These are phyloP conservation scores for Pecten maximus DNA, from an alignment of 2,888 invertebrate genomes.

Conservation along the genomic window DNA sequence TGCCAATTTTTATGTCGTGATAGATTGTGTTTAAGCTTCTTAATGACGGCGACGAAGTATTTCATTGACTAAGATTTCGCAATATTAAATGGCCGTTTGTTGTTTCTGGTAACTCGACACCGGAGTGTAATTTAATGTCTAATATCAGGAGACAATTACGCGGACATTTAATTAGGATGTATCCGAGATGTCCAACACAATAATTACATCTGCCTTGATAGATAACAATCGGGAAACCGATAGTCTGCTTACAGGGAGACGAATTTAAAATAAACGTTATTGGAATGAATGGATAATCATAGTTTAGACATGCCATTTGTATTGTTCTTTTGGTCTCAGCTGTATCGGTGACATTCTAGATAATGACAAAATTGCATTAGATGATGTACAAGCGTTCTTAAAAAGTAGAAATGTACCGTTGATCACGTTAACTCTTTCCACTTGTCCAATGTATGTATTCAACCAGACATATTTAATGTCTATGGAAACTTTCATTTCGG, in stretches of 20 bases:
- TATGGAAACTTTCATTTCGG: too few species aligned
- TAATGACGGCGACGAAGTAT: neutral
- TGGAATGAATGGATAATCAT: neutral
- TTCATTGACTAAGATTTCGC: neutral
- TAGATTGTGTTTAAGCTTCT: neutral
- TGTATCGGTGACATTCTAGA: neutral
- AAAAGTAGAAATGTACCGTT: too few species aligned
- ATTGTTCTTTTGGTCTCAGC: neutral
- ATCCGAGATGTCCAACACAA: neutral
- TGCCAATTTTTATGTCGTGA: neutral
- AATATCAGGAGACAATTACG: neutral
- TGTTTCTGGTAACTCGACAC: neutral
- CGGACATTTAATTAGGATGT: neutral
- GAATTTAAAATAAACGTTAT: neutral
- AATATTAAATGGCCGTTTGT: neutral
- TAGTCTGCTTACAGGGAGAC: neutral
- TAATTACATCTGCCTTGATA: constrained; percentile 1
- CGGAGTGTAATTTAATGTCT: neutral
- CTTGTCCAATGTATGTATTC: too few species aligned
- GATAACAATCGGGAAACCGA: neutral
- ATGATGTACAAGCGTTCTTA: neutral
- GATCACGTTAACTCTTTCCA: too few species aligned
- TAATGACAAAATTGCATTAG: neutral
- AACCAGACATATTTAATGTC: too few species aligned
- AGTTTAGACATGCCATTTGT: neutral